Evolutionary conservation across 2,113 vertebrate species (phyloP), one percentile per base, ranked within the genome.

Genomic region (Etheostoma spectabile): DNA sequence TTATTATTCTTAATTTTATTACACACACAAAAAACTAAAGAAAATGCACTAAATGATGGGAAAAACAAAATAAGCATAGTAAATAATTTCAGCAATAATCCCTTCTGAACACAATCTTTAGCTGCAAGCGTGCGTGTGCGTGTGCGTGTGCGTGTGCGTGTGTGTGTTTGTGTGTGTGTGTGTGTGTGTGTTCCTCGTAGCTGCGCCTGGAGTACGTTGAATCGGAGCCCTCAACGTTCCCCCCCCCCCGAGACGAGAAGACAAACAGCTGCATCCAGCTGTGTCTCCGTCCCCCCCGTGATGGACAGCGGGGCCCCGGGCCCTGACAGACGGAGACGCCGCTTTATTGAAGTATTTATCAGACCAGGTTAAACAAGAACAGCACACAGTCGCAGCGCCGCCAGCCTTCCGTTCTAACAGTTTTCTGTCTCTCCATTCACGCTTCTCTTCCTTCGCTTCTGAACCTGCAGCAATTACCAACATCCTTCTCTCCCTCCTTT

Each of bases 201-300:
- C 55, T 62, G 49, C 0, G 35, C 70, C 73, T 73, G 79, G 79
- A 66, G 76, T 77, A 79, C 67, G 86, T 45, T 77, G 77, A 86
- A 83, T 67, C 42, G 0, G 55, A 91, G 59, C 77, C 67, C 68
- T 87, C 82, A 86, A 83, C 79, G 77, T 30, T 77, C 75, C 86
- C 75, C 71, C 38, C 2, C 86, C 75, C 71, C 38, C 2, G 79
- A 86, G 86, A 88, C 79, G 38, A 77, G 24, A 42, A 80, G 71
- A 72, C 77, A 75, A 46, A 65, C 68, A 55, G 67, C 61, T 30
- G 30, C 30, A 4, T 30, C 30, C 30, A 30, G 16, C 64, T 71
- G 38, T 16, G 13, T 77, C 72, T 77, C 61, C 75, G 2, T 73
- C 67, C 52, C 46, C 8, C 1, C 16, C 72, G 65, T 51, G 70